Conservation (phyloP, 2,797 vertebrate genomes). For the Rhinoraja longicauda region DNA sequence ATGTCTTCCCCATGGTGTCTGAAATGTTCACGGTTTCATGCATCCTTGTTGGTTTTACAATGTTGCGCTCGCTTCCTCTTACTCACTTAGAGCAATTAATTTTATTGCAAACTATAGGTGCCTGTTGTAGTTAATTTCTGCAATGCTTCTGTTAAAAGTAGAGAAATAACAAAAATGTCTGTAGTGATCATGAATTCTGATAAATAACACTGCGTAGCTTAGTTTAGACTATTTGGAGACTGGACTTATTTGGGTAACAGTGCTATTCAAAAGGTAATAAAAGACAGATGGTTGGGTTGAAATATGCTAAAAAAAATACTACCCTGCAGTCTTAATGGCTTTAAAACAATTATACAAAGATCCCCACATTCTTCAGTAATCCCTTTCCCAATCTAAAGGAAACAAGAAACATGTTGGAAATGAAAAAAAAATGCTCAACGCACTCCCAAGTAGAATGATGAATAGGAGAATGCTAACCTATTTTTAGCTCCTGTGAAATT, state of each 20-base stretch:
- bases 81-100: not conserved
- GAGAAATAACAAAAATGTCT: not conserved
- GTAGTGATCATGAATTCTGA: not conserved
- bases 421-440: not conserved
- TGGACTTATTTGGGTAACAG: not conserved
- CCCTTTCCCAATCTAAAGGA: not conserved
- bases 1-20: not conserved
- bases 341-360: not conserved
- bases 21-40: not conserved
- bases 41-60: not conserved
- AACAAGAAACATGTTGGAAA: not conserved
- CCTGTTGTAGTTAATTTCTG: not conserved
- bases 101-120: not conserved
- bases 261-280: not conserved
- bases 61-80: not conserved
- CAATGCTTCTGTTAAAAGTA: not conserved
- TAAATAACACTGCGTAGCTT: not conserved
- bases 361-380: not conserved
- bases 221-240: not conserved
- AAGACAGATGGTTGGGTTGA: not conserved
- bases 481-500: not conserved
- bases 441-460: not conserved
- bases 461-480: not conserved
- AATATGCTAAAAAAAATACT: not conserved
- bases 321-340: not conserved